Evolutionary conservation across 2,888 invertebrate species (phyloP), one percentile per base, ranked within the genome.

Genomic region (Augiades crinisus): DNA sequence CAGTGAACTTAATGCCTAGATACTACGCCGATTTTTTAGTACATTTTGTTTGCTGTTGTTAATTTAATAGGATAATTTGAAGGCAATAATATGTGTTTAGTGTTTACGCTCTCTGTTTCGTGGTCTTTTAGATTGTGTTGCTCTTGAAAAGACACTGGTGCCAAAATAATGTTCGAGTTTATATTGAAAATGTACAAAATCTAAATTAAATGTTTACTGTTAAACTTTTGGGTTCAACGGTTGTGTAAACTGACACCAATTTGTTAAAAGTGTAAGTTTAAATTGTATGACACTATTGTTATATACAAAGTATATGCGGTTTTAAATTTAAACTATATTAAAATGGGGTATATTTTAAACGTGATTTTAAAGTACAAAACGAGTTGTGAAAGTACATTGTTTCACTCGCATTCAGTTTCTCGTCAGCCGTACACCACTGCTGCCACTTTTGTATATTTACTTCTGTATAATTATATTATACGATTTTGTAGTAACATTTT

Each of bases 291-390:
- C 24, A 31, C 43, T 50, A 19, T 19, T 41, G 7, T 19, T 21
- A 44, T 46, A 30, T 45, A 56, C 38, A n/a, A n/a, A n/a, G n/a
- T n/a, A n/a, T 46, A 33, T 5, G 19, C 19, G 19, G 19, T 2
- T 19, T 19, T 19, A 19, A 19, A 19, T n/a, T n/a, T n/a, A n/a
- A n/a, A n/a, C 67, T 72, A 70, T 75, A 68, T 64, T 72, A 69
- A 68, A 68, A 68, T 69, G 72, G 63, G 65, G n/a, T n/a, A n/a
- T n/a, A n/a, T 67, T 67, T 67, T 63, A 74, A 77, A 72, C 74
- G 81, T 84, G 86, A 82, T 81, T 75, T 68, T 46, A 77, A 81
- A 87, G 86, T 85, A 86, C 86, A 87, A 87, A 85, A 64, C 60
- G 68, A 71, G 72, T 71, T 65, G 77, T 73, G 71, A 67, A 65